Base-by-base conservation (phyloP, 2,113 vertebrate species). In the Oophaga pumilio region DNA sequence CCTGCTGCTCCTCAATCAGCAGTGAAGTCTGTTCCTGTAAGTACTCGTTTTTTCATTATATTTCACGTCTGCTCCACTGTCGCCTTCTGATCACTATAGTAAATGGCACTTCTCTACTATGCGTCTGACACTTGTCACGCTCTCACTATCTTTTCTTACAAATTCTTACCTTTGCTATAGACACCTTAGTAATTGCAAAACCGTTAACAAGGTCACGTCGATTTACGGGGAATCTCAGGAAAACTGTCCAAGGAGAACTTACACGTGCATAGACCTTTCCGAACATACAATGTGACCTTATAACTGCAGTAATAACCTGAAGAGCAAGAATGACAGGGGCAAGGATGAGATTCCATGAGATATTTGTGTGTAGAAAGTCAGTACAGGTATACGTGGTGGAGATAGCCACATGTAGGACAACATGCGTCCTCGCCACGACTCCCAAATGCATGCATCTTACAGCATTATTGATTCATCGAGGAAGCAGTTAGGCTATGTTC, bases 1-100 rank as follows among this genome's bases (percentile, higher is more conserved):
- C 33, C 80, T 68, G 60, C 60, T 14, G 62, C 60, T 50, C 68
- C 80, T 43, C 43, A 66, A 50, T 50, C 43, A 66, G 62, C 9
- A 18, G 33, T 24, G 8, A 52, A 66, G 43, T 22, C 60, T 26
- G 18, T 33, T 82, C 59, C 0, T 49, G 80, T 82, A 68, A 82
- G 80, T 82, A 68, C 60, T 52, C 52, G 80, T 2, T 52, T 15
- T 82, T 68, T 24, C 60, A 26, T 60, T 60, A 60, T 60, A 80
- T 80, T 79, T 80, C 71, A 28, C 15, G 17, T 28, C 59, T 59
- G 2, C 13, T 15, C 52, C 11, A 8, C 50, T 56, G 22, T 6
- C 24, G 52, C 56, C 50, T 78, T 53, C 53, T 8, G 20, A 28
- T 18, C 5, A n/a, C 24, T 74, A 0, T 17, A 74, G 20, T 12